These are phyloP conservation scores for Arge pagana DNA, from an alignment of 2,888 invertebrate species.

Conservation along the genomic window DNA sequence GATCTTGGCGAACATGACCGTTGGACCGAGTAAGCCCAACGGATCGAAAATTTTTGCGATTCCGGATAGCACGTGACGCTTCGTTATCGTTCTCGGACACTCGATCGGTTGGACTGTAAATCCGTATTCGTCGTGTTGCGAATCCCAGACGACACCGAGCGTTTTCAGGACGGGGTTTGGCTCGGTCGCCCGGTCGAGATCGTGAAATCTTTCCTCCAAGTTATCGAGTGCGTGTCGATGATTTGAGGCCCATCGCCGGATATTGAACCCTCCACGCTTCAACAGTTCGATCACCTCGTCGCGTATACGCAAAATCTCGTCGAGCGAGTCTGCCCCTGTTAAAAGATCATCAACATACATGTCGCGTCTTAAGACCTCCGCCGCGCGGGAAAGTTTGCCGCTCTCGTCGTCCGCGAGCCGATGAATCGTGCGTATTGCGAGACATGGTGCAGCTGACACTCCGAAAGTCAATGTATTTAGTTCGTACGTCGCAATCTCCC, in stretches of 20 bases:
- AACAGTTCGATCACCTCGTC: constrained; percentile 22
- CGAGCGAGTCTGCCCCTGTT: constrained; percentile 21
- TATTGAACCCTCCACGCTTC: constrained; percentile 21
- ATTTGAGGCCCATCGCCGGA: constrained; percentile 35
- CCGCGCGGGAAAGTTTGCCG: constrained; percentile 27
- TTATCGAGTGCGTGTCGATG: constrained; percentile 15
- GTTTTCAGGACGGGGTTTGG: constrained; percentile 23
- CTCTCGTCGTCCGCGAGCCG: constrained; percentile 32
- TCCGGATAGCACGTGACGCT: constrained; percentile 32
- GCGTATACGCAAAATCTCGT: constrained; percentile 19
- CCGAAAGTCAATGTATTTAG: constrained; percentile 31
- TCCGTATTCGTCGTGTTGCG: constrained; percentile 20
- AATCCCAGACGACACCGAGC: constrained; percentile 27
- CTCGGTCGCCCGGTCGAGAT: constrained; percentile 13
- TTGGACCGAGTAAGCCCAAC: constrained; percentile 31
- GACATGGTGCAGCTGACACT: constrained; percentile 31
- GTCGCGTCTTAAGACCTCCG: constrained; percentile 26
- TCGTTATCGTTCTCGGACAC: constrained; percentile 16
- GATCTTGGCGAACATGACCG: constrained; percentile 31
- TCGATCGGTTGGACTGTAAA: constrained; percentile 22
- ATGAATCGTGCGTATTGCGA: constrained; percentile 34
- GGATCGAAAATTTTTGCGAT: constrained; percentile 36
- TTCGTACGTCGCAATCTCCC: constrained; percentile 3
- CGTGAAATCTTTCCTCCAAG: constrained; percentile 14
- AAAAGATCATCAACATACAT: constrained; percentile 43